Percentiles rank a stretch among this genome's conserved stretches.
These are phyloP conservation scores for Dipodomys stephensi DNA, from an alignment of 2,113 vertebrate genomes.

Conservation along the genomic window DNA sequence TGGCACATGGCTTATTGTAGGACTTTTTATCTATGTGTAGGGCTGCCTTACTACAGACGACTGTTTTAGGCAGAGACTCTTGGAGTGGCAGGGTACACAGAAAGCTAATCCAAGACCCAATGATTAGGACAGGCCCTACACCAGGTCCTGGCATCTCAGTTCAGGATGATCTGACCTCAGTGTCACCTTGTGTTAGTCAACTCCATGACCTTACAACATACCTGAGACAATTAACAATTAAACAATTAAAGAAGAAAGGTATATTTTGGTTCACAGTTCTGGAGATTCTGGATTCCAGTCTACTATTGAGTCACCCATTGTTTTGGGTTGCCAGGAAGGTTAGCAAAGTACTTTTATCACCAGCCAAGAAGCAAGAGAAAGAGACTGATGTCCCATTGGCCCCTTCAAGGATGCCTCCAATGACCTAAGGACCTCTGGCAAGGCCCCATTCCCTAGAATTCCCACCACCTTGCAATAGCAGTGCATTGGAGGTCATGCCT, in stretches of 20 bases:
- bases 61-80: not conserved
- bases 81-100: not conserved
- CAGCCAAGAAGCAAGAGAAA: not conserved
- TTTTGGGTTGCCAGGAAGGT: no score
- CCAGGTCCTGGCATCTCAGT: not conserved
- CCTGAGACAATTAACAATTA: no score
- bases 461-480: not conserved
- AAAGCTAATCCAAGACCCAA: not conserved
- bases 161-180: not conserved
- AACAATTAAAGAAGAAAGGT: not conserved
- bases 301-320: no score
- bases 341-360: no score
- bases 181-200: not conserved
- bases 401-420: not conserved
- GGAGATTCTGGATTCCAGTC: not conserved
- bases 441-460: not conserved
- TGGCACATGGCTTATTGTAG: no score
- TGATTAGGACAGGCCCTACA: not conserved
- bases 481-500: no score
- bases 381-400: not conserved
- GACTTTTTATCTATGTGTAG: not conserved
- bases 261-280: not conserved
- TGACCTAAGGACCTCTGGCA: no score
- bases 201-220: not conserved
- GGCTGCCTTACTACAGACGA: not conserved